Conservation (phyloP, 2,888 invertebrate species). For the Leuctra nigra region DNA sequence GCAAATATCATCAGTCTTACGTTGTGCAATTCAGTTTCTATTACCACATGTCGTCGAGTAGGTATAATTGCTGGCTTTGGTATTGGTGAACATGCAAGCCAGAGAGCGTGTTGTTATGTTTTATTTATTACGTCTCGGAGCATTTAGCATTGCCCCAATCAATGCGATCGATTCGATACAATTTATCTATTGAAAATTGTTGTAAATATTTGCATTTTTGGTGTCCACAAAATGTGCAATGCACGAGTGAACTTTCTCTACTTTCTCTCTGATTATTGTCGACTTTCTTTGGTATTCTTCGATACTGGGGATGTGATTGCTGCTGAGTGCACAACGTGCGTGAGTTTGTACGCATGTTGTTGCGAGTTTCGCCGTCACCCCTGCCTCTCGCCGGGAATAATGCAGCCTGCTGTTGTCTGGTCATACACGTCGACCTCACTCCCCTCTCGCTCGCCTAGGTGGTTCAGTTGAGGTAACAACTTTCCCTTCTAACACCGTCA, state of each 20-base stretch:
- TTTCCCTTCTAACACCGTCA: too few relatives aligned
- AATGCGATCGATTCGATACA: neutral
- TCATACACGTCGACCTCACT: too few relatives aligned
- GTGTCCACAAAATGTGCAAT: conserved; percentile 19
- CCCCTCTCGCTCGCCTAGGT: too few relatives aligned
- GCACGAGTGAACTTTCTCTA: conserved; percentile 18
- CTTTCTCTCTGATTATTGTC: conserved; percentile 11
- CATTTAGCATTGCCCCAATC: too few relatives aligned
- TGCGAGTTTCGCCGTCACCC: too few relatives aligned
- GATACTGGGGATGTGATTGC: conserved; percentile 8
- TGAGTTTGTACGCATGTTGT: too few relatives aligned
- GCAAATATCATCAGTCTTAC: too few relatives aligned
- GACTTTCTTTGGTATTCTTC: conserved; percentile 14
- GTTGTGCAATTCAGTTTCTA: neutral
- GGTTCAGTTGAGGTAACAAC: too few relatives aligned
- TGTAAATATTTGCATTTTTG: conserved; percentile 11
- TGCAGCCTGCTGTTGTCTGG: too few relatives aligned
- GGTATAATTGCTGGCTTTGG: neutral
- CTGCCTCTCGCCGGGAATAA: too few relatives aligned
- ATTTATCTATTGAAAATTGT: neutral
- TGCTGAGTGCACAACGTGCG: too few relatives aligned
- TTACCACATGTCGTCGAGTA: neutral
- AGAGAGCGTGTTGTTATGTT: neutral
- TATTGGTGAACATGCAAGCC: neutral
- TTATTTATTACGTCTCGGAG: neutral